Base-by-base conservation (phyloP, 2,888 invertebrate genomes). In the Hirtodrosophila alboralis region DNA sequence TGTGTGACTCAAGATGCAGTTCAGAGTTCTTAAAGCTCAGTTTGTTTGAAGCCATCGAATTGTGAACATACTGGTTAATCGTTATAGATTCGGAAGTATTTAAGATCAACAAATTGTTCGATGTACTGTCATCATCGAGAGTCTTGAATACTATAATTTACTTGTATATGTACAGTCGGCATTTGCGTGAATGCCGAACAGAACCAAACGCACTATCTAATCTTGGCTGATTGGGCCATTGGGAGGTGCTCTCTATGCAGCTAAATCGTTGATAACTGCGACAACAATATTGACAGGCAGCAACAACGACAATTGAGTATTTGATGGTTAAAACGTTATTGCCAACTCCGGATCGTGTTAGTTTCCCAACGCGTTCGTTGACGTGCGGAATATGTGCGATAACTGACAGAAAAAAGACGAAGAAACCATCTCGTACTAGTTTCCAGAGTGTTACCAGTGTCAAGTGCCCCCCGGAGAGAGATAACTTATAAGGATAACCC, bases 321-420 rank as follows among this genome's bases (percentile, higher is more conserved):
- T n/a, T 79, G 81, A 75, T 75, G 81, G 81, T 74, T 79, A 79
- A 79, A 79, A 80, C 75, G 56, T 27, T 74, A 65, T 71, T 65
- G 59, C 61, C 75, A 68, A 58, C 74, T 26, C 8, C n/a, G 57
- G 78, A 78, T 79, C 57, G 61, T 9, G 54, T 75, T 71, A 79
- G 78, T 79, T 74, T 75, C 65, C 58, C 67, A 78, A 58, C 68
- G 65, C 63, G 48, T 41, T 52, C 64, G 68, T 58, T 65, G 60
- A 66, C 36, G 72, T 68, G 59, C 68, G 70, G 77, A 70, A 77
- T 75, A 80, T 75, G 75, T 61, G 64, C 70, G 51, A 54, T 49
- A 47, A 43, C 38, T 66, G 53, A 48, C 28, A 18, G 10, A 16
- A 28, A 5, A n/a, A n/a, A n/a, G n/a, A n/a, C n/a, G n/a, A n/a